A percentile compares a stretch with the other conserved stretches of the same genome.
These are phyloP conservation scores for Clytia hemisphaerica DNA, from an alignment of 30 jellyfish, hydroid and myxozoan species.

Conservation along the genomic window DNA sequence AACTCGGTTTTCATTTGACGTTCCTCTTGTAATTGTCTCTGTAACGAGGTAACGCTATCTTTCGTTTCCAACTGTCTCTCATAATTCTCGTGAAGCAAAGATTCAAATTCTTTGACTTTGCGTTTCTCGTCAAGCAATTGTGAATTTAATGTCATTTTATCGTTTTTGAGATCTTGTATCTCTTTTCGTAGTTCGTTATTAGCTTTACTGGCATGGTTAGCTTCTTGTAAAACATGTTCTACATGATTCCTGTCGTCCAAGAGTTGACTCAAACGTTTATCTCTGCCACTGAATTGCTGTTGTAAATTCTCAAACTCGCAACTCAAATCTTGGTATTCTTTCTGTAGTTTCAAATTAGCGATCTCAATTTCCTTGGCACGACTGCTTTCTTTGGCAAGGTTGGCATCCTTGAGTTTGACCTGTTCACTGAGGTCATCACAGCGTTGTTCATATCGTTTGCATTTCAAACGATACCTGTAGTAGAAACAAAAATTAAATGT, in stretches of 20 bases:
- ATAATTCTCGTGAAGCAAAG: slow-evolving; percentile 38
- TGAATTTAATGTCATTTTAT: slow-evolving; percentile 20
- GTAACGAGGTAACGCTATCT: slow-evolving; percentile 44
- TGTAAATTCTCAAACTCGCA: not conserved
- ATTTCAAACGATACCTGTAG: slow-evolving; percentile 45
- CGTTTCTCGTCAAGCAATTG: slow-evolving; percentile 52
- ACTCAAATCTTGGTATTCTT: not conserved
- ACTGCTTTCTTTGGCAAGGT: not conserved
- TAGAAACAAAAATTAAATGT: not conserved
- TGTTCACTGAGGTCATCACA: not conserved
- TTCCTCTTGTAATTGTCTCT: slow-evolving; percentile 54
- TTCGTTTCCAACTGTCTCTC: slow-evolving; percentile 40
- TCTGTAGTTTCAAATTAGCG: not conserved
- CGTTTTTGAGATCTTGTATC: slow-evolving; percentile 44
- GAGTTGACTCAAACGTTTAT: no score
- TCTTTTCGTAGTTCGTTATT: slow-evolving; percentile 44
- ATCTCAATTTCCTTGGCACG: slow-evolving; percentile 16
- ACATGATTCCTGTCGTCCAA: slow-evolving; percentile 11
- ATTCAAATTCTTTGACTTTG: slow-evolving; percentile 54
- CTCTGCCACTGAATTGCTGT: no score
- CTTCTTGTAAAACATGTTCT: slow-evolving; percentile 45
- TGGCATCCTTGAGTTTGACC: not conserved
- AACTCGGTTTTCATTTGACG: not conserved
- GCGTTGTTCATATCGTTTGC: slow-evolving; percentile 39
- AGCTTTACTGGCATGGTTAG: slow-evolving; percentile 18